A percentile compares a stretch with the other conserved stretches of the same genome.
These are phyloP conservation scores for Malthinus seriepunctatus DNA, from an alignment of 2,888 invertebrate genomes.

Conservation along the genomic window DNA sequence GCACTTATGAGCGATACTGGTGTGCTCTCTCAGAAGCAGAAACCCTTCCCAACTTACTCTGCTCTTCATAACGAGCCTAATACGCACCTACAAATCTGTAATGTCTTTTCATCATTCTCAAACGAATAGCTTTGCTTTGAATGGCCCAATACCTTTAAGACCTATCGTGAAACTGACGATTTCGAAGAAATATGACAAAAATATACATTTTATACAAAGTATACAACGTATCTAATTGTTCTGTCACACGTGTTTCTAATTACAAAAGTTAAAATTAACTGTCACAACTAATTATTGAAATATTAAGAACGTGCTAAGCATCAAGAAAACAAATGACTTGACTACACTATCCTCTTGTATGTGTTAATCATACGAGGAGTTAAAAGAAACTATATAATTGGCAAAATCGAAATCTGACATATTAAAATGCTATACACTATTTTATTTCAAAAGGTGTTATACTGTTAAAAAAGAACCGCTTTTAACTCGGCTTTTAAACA, in stretches of 20 bases:
- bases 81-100: too few species aligned
- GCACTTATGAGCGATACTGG: too few species aligned
- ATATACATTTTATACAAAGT: background rate
- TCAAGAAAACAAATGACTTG: constrained; percentile 1
- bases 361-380: background rate
- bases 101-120: background rate
- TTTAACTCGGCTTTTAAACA: constrained; percentile 15
- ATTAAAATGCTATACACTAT: too few species aligned
- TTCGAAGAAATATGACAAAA: background rate
- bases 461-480: constrained; percentile 14
- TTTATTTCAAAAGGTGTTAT: constrained; percentile 20
- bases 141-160: background rate
- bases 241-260: constrained; percentile 1
- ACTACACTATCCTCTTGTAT: background rate
- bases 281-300: constrained; percentile 8
- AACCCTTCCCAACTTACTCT: too few species aligned
- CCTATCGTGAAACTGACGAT: background rate
- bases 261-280: constrained; percentile 4
- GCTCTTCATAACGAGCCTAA: too few species aligned
- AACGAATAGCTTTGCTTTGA: background rate
- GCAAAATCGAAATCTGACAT: too few species aligned
- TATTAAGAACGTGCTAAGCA: constrained; percentile 5
- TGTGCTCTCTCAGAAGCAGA: too few species aligned
- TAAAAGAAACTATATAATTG: background rate
- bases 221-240: constrained; percentile 5